Evolutionary conservation across 2,888 invertebrate genomes (phyloP).

Genomic region (Trissoscelio sp.): DNA sequence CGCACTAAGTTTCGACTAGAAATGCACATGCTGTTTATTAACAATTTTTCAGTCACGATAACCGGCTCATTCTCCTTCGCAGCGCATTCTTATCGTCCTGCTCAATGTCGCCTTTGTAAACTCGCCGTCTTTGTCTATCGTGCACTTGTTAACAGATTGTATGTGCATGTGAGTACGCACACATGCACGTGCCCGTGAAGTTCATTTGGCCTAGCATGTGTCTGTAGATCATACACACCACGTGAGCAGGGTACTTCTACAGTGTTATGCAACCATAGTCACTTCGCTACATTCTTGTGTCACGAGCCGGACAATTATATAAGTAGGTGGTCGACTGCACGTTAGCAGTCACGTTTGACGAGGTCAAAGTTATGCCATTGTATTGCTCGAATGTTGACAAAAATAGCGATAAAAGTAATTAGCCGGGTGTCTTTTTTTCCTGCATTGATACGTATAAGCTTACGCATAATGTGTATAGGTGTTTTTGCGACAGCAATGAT

Average conservation of each 20-base stretch:
- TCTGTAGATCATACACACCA: constrained; percentile 50
- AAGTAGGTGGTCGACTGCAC: constrained; percentile 67
- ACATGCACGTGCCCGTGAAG: constrained; percentile 14
- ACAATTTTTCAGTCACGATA: constrained; percentile 7
- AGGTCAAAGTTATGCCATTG: constrained; percentile 67
- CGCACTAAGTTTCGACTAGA: not conserved
- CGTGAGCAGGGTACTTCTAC: constrained; percentile 47
- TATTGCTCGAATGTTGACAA: constrained; percentile 47
- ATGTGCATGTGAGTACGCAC: not conserved
- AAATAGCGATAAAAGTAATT: constrained; percentile 53
- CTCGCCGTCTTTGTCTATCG: constrained; percentile 5
- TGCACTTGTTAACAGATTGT: not conserved
- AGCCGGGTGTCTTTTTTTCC: constrained; percentile 12
- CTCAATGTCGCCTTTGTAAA: constrained; percentile 30
- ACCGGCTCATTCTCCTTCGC: constrained; percentile 4
- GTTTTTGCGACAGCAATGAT: not conserved
- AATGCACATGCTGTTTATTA: not conserved
- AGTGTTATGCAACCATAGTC: constrained; percentile 62
- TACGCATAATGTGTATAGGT: not conserved
- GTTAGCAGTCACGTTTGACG: constrained; percentile 67
- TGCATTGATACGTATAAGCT: not conserved
- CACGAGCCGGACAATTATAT: constrained; percentile 67
- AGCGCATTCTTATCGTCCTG: constrained; percentile 39
- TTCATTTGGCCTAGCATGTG: constrained; percentile 29
- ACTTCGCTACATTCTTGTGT: constrained; percentile 67